Percentiles rank a stretch among this genome's conserved stretches.
Evolutionary conservation across 2,113 vertebrate species (phyloP).

Genomic region (Pheucticus melanocephalus): DNA sequence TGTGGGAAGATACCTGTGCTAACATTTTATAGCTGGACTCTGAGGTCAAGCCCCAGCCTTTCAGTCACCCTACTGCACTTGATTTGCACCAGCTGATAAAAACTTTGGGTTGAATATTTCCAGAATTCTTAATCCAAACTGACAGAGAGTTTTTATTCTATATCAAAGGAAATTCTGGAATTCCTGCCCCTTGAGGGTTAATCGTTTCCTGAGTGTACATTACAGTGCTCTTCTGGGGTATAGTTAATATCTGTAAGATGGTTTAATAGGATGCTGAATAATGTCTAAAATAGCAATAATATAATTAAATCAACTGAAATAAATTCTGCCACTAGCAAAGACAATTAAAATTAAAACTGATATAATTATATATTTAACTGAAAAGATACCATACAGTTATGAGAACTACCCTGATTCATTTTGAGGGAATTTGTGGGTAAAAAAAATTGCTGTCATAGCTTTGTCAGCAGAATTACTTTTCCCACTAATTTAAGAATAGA

Average conservation of each 20-base stretch:
- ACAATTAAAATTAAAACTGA: constrained; percentile 26
- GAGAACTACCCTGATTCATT: not conserved
- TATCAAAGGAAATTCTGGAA: not conserved
- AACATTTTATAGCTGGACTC: not conserved
- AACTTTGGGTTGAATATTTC: not conserved
- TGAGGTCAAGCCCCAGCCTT: not conserved
- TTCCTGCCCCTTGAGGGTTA: not conserved
- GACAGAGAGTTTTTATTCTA: not conserved
- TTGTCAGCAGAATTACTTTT: not conserved
- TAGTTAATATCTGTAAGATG: not conserved
- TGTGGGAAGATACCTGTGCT: not conserved
- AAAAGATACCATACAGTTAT: not conserved
- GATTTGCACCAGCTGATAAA: not conserved
- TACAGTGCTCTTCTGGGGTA: not conserved
- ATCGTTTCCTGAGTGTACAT: not conserved
- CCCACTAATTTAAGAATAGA: not conserved
- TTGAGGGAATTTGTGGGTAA: not conserved
- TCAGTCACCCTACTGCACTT: not conserved
- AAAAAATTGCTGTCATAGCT: not conserved
- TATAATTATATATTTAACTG: constrained; percentile 8
- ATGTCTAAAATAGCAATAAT: constrained; percentile 27
- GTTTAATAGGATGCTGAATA: constrained; percentile 26
- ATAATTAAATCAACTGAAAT: constrained; percentile 33
- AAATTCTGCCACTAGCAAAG: constrained; percentile 31
- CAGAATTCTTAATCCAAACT: not conserved